Percentiles rank a stretch among this genome's conserved stretches.
phyloP scores from a whole-genome alignment of 2,113 vertebrate genomes.

The Salvelinus alpinus region DNA sequence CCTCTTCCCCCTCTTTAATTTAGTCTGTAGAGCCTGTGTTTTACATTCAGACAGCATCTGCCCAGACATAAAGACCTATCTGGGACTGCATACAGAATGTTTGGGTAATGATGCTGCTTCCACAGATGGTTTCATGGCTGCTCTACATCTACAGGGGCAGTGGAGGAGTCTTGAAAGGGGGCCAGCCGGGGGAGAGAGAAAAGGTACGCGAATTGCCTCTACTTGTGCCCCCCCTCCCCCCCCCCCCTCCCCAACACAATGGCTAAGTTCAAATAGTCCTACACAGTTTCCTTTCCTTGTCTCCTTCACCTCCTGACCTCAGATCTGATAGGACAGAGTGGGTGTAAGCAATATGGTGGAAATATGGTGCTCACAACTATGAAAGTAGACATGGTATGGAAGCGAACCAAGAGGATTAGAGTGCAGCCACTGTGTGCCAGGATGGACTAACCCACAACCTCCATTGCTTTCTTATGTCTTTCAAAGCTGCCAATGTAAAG shows the following conservation, averaged over 20 bases:
- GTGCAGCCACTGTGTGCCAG: not conserved
- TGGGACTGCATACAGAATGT: constrained; percentile 15
- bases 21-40: constrained; percentile 10
- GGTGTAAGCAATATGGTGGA: too few species aligned
- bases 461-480: not conserved
- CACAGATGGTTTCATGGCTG: constrained; percentile 1
- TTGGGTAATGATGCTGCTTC: constrained; percentile 24
- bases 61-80: constrained; percentile 28
- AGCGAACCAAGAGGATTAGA: not conserved
- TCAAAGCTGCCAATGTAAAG: not conserved
- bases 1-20: constrained; percentile 23
- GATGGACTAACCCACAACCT: not conserved
- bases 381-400: not conserved
- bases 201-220: not conserved
- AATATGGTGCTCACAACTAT: too few species aligned
- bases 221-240: too few species aligned
- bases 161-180: not conserved
- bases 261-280: not conserved
- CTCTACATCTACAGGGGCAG: not conserved
- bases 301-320: not conserved
- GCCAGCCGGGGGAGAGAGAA: not conserved
- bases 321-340: not conserved
- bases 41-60: constrained; percentile 39
- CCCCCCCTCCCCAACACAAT: not conserved
- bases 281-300: not conserved